Base-by-base conservation (phyloP, 2,888 invertebrate species). In the Cinara cedri region DNA sequence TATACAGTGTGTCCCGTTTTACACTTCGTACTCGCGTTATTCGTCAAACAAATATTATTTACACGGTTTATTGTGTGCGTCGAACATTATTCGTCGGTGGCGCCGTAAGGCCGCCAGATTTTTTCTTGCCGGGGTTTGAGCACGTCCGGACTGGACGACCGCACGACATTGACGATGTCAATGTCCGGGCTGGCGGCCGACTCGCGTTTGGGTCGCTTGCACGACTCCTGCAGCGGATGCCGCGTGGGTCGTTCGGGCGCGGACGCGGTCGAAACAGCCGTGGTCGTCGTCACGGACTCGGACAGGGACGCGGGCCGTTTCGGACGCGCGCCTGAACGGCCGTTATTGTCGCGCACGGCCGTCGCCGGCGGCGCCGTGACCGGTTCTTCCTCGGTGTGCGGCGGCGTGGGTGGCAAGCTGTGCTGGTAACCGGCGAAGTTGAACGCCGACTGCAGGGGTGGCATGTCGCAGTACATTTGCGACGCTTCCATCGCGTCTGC, bases 401-500 rank as follows among this genome's bases (percentile, higher is more conserved):
- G 78, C 9, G 78, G 70, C 42, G 78, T 78, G 16, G 78, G 78
- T 16, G 78, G 78, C 21, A 70, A 3, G 6, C 78, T 46, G 70
- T 24, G 70, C 14, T 57, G 70, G 70, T 70, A 78, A 1, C 68
- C 78, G 24, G 78, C 51, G 21, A 78, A 78, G 13, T 68, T 78
- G 60, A 78, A 78, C 57, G 78, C 78, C 51, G 78, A 78, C 60
- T 70, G 34, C 6, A 34, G 78, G n/a, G 78, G 60, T 3, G 78
- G 78, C 42, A 78, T 4, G 68, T 78, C 78, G 34, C 78, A 78
- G 21, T 78, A 78, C 70, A 78, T 78, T n/a, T 78, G 78, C 42
- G 78, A 78, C 8, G 78, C 78, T 78, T 78, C 78, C 78, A 78
- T 78, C 49, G 78, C 78, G 24, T 78, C 78, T 78, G 78, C 16